phyloP scores from a whole-genome alignment of 2,888 invertebrate genomes.

The Oligia strigilis region DNA sequence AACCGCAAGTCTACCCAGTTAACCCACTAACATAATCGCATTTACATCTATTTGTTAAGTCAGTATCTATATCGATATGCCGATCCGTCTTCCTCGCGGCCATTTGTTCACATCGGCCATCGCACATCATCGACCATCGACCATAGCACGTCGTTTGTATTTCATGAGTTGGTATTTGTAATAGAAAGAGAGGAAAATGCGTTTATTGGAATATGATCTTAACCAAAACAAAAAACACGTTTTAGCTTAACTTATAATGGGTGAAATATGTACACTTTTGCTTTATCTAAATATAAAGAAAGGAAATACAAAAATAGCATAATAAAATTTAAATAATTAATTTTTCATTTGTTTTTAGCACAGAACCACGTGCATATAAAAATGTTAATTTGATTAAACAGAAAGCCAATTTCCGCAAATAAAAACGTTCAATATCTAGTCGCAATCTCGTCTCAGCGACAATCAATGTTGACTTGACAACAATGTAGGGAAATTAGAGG shows the following conservation, averaged over 20 bases:
- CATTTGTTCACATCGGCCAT: constrained; percentile 48
- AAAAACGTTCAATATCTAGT: too few relatives aligned
- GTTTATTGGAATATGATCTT: not conserved
- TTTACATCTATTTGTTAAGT: constrained; percentile 78
- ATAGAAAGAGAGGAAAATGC: not conserved
- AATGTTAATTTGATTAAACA: too few relatives aligned
- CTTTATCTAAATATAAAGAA: too few relatives aligned
- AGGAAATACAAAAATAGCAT: too few relatives aligned
- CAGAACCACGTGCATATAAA: too few relatives aligned
- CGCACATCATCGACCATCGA: constrained; percentile 12
- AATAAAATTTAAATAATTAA: too few relatives aligned
- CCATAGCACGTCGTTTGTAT: constrained; percentile 12
- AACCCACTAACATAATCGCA: constrained; percentile 66
- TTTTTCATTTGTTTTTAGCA: too few relatives aligned
- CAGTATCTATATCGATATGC: constrained; percentile 66
- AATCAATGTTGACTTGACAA: not conserved
- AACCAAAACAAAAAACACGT: not conserved
- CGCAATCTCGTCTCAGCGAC: not conserved
- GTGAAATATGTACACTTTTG: too few relatives aligned
- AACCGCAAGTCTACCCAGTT: constrained; percentile 33
- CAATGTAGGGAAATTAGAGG: not conserved
- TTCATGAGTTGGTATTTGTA: constrained; percentile 24
- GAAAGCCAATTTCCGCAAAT: too few relatives aligned
- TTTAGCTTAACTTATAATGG: too few relatives aligned
- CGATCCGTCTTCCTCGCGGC: constrained; percentile 70